Percentiles rank a stretch among this genome's conserved stretches.
phyloP scores from a whole-genome alignment of 2,113 vertebrate species.

The Struthio camelus region DNA sequence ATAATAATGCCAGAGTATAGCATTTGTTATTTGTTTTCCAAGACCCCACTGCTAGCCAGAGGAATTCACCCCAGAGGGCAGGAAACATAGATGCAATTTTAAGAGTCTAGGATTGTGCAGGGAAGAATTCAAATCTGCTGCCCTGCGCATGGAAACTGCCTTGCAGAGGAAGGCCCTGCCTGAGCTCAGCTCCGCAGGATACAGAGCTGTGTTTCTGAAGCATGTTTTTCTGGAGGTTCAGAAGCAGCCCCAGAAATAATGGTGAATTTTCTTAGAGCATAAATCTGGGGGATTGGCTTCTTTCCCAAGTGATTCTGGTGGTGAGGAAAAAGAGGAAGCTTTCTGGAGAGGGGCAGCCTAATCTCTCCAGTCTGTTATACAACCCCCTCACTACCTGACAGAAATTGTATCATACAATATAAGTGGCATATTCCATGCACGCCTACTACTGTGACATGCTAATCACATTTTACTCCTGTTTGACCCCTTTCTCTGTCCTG shows the following conservation, averaged over 20 bases:
- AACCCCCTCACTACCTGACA: not conserved
- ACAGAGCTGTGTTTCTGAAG: not conserved
- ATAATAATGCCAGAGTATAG: not conserved
- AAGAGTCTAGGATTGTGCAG: slow-evolving; percentile 23
- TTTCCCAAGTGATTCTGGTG: not conserved
- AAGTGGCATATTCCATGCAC: not conserved
- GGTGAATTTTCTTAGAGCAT: not conserved
- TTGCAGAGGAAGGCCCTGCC: not conserved
- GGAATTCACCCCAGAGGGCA: not conserved
- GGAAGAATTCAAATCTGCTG: slow-evolving; percentile 3
- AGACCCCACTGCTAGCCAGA: slow-evolving; percentile 12
- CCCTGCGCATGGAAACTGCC: not conserved
- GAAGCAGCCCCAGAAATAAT: not conserved
- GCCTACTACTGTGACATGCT: not conserved
- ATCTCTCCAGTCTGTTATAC: not conserved
- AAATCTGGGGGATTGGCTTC: not conserved
- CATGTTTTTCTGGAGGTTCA: not conserved
- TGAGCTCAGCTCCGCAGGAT: not conserved
- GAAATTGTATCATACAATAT: not conserved
- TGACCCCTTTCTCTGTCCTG: not conserved
- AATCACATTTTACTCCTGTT: not conserved
- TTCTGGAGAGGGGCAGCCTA: not conserved
- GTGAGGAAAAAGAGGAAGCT: not conserved
- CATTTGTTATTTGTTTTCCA: slow-evolving; percentile 24
- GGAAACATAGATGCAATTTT: slow-evolving; percentile 61